Conservation (phyloP, 1,140 invertebrate genomes). For the Orius insidiosus region DNA sequence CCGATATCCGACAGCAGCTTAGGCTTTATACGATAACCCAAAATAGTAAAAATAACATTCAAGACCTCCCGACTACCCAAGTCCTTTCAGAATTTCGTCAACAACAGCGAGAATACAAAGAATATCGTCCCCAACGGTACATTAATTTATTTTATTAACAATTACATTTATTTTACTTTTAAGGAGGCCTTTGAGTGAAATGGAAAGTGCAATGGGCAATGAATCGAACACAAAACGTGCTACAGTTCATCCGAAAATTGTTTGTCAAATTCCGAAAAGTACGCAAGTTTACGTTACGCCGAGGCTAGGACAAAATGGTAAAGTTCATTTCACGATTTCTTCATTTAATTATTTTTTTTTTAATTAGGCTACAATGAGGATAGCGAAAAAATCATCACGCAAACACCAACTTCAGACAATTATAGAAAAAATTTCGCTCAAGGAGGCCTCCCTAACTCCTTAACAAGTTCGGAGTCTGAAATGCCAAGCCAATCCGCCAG, state of each 20-base stretch:
- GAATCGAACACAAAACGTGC: constrained; percentile 21
- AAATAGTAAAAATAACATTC: constrained; percentile 5
- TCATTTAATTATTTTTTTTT: background rate
- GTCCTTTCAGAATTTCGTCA: constrained; percentile 30
- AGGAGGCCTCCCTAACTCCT: constrained; percentile 27
- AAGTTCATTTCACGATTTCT: constrained; percentile 2
- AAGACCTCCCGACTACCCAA: constrained; percentile 22
- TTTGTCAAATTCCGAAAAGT: constrained; percentile 33
- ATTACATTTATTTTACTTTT: constrained; percentile 8
- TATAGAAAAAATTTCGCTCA: constrained; percentile 35
- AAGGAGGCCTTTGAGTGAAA: background rate
- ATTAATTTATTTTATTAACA: background rate
- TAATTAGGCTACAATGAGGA: constrained; percentile 3
- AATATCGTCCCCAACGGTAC: constrained; percentile 27
- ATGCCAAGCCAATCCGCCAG: constrained; percentile 21
- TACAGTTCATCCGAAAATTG: constrained; percentile 32
- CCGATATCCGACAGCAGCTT: constrained; percentile 51
- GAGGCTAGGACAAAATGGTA: constrained; percentile 18
- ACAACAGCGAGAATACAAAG: constrained; percentile 30
- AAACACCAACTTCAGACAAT: constrained; percentile 23
- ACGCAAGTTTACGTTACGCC: constrained; percentile 27
- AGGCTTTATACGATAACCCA: constrained; percentile 39
- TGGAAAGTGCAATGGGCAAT: background rate
- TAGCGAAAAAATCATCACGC: constrained; percentile 16
- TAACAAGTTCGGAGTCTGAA: constrained; percentile 31